Percentiles rank a stretch among this genome's conserved stretches.
Evolutionary conservation across 23 tunicate genomes (phyloP).

Genomic region (Trididemnum clinides): DNA sequence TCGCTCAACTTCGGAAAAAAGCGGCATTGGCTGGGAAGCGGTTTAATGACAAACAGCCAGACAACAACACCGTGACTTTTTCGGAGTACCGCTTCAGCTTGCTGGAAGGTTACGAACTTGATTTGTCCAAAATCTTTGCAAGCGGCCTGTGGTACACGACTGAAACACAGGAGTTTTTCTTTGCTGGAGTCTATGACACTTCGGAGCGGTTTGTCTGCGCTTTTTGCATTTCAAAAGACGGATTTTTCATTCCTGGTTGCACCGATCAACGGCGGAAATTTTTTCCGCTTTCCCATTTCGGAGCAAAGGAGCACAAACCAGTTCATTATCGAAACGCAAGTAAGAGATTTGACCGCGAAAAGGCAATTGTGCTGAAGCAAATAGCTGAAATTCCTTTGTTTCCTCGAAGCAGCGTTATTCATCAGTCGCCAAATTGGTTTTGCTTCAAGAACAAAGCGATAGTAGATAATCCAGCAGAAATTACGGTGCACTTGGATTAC

Average conservation of each 20-base stretch:
- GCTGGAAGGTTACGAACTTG: constrained; percentile 35
- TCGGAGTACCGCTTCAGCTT: constrained; percentile 14
- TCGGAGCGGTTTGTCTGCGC: constrained; percentile 21
- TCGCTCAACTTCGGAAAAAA: background rate
- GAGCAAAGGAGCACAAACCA: background rate
- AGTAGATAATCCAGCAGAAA: constrained; percentile 8
- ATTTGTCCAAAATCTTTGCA: background rate
- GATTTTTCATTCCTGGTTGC: constrained; percentile 36
- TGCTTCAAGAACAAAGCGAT: constrained; percentile 32
- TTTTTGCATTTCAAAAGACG: constrained; percentile 33
- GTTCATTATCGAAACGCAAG: background rate
- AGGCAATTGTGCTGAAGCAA: background rate
- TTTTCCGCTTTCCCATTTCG: constrained; percentile 16
- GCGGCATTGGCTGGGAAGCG: background rate
- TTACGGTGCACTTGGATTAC: constrained; percentile 30
- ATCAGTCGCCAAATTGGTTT: constrained; percentile 16
- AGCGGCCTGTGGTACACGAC: constrained; percentile 35
- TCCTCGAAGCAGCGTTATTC: constrained; percentile 4
- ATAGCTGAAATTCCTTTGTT: constrained; percentile 5
- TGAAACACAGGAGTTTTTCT: background rate
- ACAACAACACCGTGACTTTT: background rate
- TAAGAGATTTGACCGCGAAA: background rate
- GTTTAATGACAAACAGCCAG: background rate
- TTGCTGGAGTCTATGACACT: constrained; percentile 40
- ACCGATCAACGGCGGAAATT: constrained; percentile 1